Evolutionary conservation across 2,113 vertebrate species (phyloP), one percentile per base, ranked within the genome.

Genomic region (Caracal caracal): DNA sequence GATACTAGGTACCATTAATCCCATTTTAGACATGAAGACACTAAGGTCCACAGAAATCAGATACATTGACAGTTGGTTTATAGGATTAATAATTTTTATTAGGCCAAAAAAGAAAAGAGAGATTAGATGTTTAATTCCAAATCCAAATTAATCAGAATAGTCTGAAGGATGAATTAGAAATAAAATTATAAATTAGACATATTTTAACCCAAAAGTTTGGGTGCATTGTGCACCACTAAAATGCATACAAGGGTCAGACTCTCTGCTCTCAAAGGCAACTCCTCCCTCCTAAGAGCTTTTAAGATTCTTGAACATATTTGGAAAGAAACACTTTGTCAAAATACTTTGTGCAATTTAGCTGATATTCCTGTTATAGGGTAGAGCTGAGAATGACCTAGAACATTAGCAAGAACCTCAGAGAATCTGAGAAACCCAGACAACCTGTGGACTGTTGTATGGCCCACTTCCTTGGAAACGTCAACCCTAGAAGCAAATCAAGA

Each of bases 1-100:
- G 33, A 86, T 6, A 65, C 56, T 16, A 91, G 35, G 24, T 70
- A 51, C 79, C 66, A n/a, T 20, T n/a, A 47, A 83, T 37, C 59
- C 35, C 28, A 78, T 51, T 68, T 89, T 85, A 90, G 13, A 86
- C 33, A 65, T 26, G 53, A 94, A 90, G 26, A 96, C 91, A 91
- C 9, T 65, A 80, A 53, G 9, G 53, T 80, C 80, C 66, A 88
- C 56, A 94, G 61, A 88, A 83, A 76, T 53, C 43, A 49, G 82
- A 26, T 91, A 82, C 66, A 40, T 24, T 70, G 49, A 83, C 22
- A 94, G 59, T 51, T 86, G 19, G 53, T 12, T 84, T 87, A 76
- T 8, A 65, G 16, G 13, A 90, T 80, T 75, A 75, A 65, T 82
- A 61, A 90, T 40, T 94, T 43, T 88, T 88, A 76, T 47, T 82